Conservation (phyloP, 2,888 invertebrate species). For the Argynnis bischoffii region DNA sequence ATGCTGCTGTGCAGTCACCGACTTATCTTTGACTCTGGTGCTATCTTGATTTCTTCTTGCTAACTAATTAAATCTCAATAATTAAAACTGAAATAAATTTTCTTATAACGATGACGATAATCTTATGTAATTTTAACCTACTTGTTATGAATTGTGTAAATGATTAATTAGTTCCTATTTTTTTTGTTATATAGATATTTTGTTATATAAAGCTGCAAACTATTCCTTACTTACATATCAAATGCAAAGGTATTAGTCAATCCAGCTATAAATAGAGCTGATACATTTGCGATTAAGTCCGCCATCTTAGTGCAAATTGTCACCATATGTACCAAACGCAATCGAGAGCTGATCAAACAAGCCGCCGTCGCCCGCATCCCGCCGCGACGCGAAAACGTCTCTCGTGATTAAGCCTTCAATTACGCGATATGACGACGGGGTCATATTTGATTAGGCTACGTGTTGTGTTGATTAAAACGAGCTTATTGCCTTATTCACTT, state of each 20-base stretch:
- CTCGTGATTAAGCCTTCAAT: slow-evolving; percentile 79
- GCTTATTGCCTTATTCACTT: slow-evolving; percentile 78
- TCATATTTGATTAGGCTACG: slow-evolving; percentile 81
- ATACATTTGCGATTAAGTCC: slow-evolving; percentile 33
- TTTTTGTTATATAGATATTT: too few species aligned
- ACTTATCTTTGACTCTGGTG: slow-evolving; percentile 46
- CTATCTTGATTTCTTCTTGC: slow-evolving; percentile 29
- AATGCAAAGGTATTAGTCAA: background rate
- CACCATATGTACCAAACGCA: slow-evolving; percentile 48
- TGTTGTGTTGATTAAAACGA: slow-evolving; percentile 80
- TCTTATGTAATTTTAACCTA: too few species aligned
- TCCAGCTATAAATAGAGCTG: background rate
- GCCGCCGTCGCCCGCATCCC: slow-evolving; percentile 49
- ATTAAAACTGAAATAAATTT: background rate
- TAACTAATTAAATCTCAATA: slow-evolving; percentile 18
- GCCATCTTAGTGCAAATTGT: slow-evolving; percentile 42
- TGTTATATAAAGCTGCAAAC: too few species aligned
- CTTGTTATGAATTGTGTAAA: too few species aligned
- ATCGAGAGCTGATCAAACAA: slow-evolving; percentile 72
- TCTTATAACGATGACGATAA: too few species aligned
- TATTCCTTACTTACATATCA: background rate
- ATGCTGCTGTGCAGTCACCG: slow-evolving; percentile 35
- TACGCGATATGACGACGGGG: slow-evolving; percentile 77
- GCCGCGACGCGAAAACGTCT: slow-evolving; percentile 63
- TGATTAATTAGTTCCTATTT: too few species aligned